phyloP scores from a whole-genome alignment of 2,113 vertebrate species.

The Caloenas nicobarica region DNA sequence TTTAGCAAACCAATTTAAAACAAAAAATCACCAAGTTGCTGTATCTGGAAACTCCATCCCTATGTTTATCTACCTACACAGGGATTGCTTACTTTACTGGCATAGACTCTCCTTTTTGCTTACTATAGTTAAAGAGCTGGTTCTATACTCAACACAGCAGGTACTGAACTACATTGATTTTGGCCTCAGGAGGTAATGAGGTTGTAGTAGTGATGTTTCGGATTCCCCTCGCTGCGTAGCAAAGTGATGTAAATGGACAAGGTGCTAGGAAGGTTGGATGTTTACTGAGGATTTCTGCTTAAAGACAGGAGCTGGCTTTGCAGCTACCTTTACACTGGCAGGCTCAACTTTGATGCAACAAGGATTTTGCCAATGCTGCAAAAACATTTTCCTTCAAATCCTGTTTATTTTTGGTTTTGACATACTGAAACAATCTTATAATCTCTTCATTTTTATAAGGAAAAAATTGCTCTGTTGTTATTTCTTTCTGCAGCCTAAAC shows the following conservation, averaged over 20 bases:
- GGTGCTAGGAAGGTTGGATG: background rate
- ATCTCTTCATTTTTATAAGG: background rate
- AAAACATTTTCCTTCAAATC: background rate
- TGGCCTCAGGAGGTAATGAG: background rate
- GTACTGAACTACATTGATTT: background rate
- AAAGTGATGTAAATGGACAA: background rate
- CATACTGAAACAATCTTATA: background rate
- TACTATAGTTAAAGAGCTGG: background rate
- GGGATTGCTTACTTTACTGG: background rate
- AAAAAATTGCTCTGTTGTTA: background rate
- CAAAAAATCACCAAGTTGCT: background rate
- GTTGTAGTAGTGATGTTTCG: background rate
- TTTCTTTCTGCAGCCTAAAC: background rate
- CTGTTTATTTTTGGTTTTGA: background rate
- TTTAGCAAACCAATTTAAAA: background rate
- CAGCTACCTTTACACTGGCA: background rate
- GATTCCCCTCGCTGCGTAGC: background rate
- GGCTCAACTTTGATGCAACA: background rate
- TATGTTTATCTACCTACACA: accelerated
- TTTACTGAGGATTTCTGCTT: background rate
- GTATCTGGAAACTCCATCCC: background rate
- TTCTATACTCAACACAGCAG: background rate
- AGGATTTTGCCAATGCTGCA: background rate
- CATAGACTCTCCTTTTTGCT: accelerated
- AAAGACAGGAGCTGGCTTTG: background rate